Base-by-base conservation (phyloP, 2,888 invertebrate genomes). In the Spialia ferax region DNA sequence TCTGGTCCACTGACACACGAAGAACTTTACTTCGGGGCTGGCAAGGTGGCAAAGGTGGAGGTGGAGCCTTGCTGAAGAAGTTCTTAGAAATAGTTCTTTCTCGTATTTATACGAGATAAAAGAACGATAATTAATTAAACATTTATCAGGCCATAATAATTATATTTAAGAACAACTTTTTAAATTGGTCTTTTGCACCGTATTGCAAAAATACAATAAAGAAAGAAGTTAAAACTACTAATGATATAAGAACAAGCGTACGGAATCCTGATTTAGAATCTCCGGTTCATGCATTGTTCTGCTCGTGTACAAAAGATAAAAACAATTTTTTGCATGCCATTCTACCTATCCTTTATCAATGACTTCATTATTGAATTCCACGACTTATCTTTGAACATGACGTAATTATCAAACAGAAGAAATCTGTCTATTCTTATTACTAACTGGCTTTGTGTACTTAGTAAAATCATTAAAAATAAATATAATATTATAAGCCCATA, bases 321-420 rank as follows among this genome's bases (percentile, higher is more conserved):
- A 60, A 60, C 26, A 48, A 11, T 29, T 60, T 26, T 48, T 29
- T 61, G 48, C 29, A 4, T 50, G 7, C 48, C 11, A 32, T 50
- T 20, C 32, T 29, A 45, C 42, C 42, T 18, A 54, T 61, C 50
- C 50, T 61, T 11, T 50, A 35, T 35, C 20, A 56, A 35, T 56
- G 61, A 61, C 50, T 50, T 61, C 32, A 50, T 20, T 32, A 50
- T 61, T 61, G 18, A 32, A 48, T 20, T 32, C 61, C 23, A 29
- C 20, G 48, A 29, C 42, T 48, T 29, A 60, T 60, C 48, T 60
- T 60, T 48, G 2, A 48, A 20, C 29, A 60, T 48, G 60, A 60
- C 35, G 18, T 60, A 48, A 60, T 26, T 18, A 45, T 29, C 15
- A 6, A 2, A 26, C 23, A 26, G 15, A 59, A 42, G 35, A 59